A percentile compares a stretch with the other conserved stretches of the same genome.
Evolutionary conservation across 2,113 vertebrate genomes (phyloP).

Genomic region (Phrynosoma blainvillii): DNA sequence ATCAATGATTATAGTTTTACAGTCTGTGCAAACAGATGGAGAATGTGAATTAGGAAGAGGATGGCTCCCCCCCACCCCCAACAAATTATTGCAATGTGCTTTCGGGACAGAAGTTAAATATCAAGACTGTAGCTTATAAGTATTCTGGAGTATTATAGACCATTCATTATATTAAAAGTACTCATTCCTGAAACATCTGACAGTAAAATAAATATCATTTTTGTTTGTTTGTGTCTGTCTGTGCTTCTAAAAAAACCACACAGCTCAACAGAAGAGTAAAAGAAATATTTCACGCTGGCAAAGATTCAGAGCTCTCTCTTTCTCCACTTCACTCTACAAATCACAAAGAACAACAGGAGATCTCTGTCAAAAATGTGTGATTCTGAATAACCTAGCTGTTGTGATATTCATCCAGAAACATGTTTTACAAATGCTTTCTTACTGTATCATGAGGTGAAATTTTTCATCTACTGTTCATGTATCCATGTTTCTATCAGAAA

Average conservation of each 20-base stretch:
- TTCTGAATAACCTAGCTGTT: conserved; percentile 27
- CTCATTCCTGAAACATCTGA: conserved; percentile 51
- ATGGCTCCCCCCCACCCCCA: conserved; percentile 64
- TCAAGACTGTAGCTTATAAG: conserved; percentile 62
- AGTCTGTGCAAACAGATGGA: conserved; percentile 83
- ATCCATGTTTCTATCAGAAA: neutral
- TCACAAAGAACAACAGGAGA: conserved; percentile 27
- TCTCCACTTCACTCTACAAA: conserved; percentile 26
- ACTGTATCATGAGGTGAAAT: neutral
- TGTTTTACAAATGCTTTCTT: neutral
- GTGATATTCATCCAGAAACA: conserved; percentile 2
- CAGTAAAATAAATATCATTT: conserved; percentile 46
- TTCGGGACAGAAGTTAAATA: conserved; percentile 71
- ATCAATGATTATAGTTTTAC: conserved; percentile 81
- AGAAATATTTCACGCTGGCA: conserved; percentile 6
- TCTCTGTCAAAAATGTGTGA: conserved; percentile 23
- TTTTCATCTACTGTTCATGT: neutral
- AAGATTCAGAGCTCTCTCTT: conserved; percentile 14
- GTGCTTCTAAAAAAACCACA: neutral
- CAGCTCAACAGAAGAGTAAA: neutral
- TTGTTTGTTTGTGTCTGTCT: conserved; percentile 9
- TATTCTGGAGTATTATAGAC: conserved; percentile 47
- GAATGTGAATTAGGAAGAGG: conserved; percentile 75
- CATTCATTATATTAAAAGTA: conserved; percentile 52
- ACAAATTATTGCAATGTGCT: conserved; percentile 75